These are phyloP conservation scores for Caenorhabditis sp. DNA, from an alignment of 2,888 invertebrate genomes.

Conservation along the genomic window DNA sequence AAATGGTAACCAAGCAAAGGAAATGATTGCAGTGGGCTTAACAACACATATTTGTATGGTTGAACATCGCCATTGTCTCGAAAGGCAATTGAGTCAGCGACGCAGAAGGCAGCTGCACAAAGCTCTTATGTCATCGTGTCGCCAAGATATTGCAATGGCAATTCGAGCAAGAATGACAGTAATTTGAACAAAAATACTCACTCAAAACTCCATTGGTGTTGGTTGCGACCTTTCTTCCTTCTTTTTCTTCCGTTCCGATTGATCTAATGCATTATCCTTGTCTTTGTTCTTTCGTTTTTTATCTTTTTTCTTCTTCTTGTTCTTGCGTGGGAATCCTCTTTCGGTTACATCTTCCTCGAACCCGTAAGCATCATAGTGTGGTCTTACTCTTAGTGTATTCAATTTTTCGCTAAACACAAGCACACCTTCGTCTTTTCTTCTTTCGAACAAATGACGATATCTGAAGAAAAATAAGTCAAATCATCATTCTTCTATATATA, in stretches of 20 bases:
- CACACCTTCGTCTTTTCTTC: slow-evolving; percentile 37
- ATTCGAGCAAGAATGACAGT: slow-evolving; percentile 73
- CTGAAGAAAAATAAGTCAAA: too few species aligned
- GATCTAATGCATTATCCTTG: slow-evolving; percentile 28
- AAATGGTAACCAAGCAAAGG: too few species aligned
- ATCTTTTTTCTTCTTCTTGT: slow-evolving; percentile 72
- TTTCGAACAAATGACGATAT: slow-evolving; percentile 67
- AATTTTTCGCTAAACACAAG: slow-evolving; percentile 35
- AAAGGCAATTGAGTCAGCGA: slow-evolving; percentile 86
- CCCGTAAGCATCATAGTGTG: slow-evolving; percentile 26
- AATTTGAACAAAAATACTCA: slow-evolving; percentile 36
- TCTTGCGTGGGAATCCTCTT: slow-evolving; percentile 34
- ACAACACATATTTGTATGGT: slow-evolving; percentile 56
- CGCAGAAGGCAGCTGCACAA: slow-evolving; percentile 80
- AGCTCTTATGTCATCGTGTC: slow-evolving; percentile 69
- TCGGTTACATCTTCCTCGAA: slow-evolving; percentile 36
- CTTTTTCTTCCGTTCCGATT: slow-evolving; percentile 1
- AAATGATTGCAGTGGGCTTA: slow-evolving; percentile 61
- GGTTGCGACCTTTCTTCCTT: background rate
- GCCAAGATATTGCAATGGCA: slow-evolving; percentile 72
- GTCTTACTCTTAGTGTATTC: slow-evolving; percentile 22
- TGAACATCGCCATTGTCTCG: slow-evolving; percentile 45
- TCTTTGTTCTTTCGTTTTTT: slow-evolving; percentile 69
- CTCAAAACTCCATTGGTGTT: slow-evolving; percentile 55
- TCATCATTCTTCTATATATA: too few species aligned